Evolutionary conservation across 1,140 invertebrate genomes (phyloP).

Genomic region (Cherax quadricarinatus): DNA sequence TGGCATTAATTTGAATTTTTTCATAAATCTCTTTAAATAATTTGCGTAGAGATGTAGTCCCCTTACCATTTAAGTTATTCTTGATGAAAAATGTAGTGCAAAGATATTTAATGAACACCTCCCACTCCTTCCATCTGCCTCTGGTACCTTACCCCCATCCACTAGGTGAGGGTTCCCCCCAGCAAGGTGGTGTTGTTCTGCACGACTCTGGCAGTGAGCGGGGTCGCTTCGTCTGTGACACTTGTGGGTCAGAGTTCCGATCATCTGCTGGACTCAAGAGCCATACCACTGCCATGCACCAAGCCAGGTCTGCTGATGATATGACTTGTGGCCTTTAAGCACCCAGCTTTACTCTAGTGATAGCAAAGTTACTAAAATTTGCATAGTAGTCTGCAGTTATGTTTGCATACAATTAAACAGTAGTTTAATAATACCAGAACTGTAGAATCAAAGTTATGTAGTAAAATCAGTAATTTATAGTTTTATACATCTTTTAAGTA

Average conservation of each 20-base stretch:
- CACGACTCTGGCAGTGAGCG: conserved; percentile 68
- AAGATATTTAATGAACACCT: conserved; percentile 24
- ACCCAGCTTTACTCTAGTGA: not conserved
- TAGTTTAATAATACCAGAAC: too few species aligned
- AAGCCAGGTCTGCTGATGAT: conserved; percentile 55
- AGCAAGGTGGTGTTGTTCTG: conserved; percentile 55
- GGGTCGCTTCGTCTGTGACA: conserved; percentile 52
- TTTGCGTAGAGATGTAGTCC: not conserved
- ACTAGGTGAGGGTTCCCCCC: conserved; percentile 39
- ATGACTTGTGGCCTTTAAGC: not conserved
- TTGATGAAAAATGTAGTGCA: not conserved
- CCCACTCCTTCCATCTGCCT: not conserved
- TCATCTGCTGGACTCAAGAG: conserved; percentile 66
- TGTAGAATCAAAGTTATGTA: too few species aligned
- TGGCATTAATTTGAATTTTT: too few species aligned
- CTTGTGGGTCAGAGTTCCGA: conserved; percentile 65
- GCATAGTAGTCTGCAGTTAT: not conserved
- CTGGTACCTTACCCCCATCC: not conserved
- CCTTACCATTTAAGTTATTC: not conserved
- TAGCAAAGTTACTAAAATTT: not conserved
- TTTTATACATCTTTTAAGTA: too few species aligned
- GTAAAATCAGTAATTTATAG: too few species aligned
- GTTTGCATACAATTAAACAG: too few species aligned
- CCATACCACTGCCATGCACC: conserved; percentile 68
- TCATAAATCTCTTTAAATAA: too few species aligned